Evolutionary conservation across 2,113 vertebrate genomes (phyloP).

Genomic region (Falco punctatus): DNA sequence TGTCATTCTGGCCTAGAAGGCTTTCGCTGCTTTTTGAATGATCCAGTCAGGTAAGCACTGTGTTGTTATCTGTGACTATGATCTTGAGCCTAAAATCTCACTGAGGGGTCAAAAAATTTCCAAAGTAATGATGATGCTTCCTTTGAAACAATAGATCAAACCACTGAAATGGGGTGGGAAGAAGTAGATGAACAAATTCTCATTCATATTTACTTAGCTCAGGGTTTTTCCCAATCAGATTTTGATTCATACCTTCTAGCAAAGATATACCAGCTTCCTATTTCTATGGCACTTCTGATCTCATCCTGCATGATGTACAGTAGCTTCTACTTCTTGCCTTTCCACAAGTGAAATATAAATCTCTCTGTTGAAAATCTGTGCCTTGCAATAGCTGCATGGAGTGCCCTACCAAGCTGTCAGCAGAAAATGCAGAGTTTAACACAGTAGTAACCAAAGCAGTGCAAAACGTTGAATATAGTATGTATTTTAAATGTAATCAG

Average conservation of each 20-base stretch:
- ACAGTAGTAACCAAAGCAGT: not conserved
- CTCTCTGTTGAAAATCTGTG: not conserved
- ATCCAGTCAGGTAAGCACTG: not conserved
- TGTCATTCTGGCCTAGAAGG: not conserved
- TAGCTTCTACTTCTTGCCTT: not conserved
- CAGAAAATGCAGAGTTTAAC: not conserved
- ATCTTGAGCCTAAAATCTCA: not conserved
- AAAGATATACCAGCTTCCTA: not conserved
- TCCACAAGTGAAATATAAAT: not conserved
- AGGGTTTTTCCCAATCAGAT: not conserved
- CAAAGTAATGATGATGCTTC: not conserved
- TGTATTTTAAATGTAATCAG: not conserved
- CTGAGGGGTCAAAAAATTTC: not conserved
- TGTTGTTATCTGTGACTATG: not conserved
- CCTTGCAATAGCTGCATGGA: not conserved
- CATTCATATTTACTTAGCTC: not conserved
- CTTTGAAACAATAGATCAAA: not conserved
- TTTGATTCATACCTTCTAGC: not conserved
- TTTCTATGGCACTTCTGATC: not conserved
- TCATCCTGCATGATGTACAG: not conserved
- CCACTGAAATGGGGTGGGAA: not conserved
- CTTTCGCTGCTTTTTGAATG: not conserved
- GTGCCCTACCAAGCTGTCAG: not conserved
- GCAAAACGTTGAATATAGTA: not conserved
- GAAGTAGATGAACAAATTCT: not conserved